Evolutionary conservation across 2,888 invertebrate genomes (phyloP).

Genomic region (Cephus pulcher): DNA sequence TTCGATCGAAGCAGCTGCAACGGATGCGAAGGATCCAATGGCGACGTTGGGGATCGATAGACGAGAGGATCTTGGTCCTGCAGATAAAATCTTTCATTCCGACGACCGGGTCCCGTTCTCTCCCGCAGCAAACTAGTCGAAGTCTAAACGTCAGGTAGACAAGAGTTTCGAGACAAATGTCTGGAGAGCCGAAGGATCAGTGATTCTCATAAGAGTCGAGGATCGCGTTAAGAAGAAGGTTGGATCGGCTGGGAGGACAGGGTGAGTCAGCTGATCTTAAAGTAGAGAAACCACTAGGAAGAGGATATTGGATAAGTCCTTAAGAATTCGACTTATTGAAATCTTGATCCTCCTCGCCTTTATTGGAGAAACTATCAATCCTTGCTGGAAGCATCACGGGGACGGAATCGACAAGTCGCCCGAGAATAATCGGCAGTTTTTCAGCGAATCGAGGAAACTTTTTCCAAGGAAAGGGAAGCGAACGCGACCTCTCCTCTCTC

Average conservation of each 20-base stretch:
- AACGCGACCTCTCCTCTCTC: slow-evolving; percentile 15
- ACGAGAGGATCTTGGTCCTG: slow-evolving; percentile 47
- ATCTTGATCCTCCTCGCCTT: neutral
- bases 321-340: neutral
- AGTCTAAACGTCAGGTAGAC: slow-evolving; percentile 58
- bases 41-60: slow-evolving; percentile 36
- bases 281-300: neutral
- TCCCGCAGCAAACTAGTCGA: slow-evolving; percentile 37
- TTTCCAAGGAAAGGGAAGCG: slow-evolving; percentile 17
- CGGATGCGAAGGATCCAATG: neutral
- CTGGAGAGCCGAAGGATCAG: slow-evolving; percentile 16
- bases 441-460: slow-evolving; percentile 33
- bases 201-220: slow-evolving; percentile 29
- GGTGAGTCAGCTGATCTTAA: neutral
- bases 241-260: neutral
- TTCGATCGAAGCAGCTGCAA: neutral
- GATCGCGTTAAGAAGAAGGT: neutral
- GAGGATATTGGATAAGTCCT: neutral
- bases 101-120: slow-evolving; percentile 31
- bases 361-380: neutral
- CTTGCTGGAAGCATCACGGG: neutral
- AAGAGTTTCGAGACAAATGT: slow-evolving; percentile 27
- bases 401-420: neutral
- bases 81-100: slow-evolving; percentile 55
- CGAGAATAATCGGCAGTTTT: slow-evolving; percentile 32